Evolutionary conservation across 2,113 vertebrate genomes (phyloP).

Genomic region (Notothenia rossii): DNA sequence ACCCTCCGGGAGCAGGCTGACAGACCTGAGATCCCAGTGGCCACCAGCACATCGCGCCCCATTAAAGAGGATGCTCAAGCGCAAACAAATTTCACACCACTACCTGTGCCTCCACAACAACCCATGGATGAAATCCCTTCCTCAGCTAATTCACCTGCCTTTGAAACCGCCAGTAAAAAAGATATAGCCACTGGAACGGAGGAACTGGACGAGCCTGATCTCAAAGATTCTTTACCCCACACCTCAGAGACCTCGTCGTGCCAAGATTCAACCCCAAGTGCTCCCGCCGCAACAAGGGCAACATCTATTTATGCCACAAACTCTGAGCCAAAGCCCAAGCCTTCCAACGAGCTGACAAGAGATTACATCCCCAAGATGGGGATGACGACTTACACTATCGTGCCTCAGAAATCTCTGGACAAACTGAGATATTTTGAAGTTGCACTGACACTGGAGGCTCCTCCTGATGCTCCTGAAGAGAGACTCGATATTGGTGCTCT

Average conservation of each 20-base stretch:
- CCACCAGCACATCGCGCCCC: constrained; percentile 21
- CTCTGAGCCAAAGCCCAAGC: constrained; percentile 89
- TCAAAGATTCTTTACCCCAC: constrained; percentile 13
- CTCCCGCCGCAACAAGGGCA: constrained; percentile 63
- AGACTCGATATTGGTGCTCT: constrained; percentile 48
- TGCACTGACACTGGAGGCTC: constrained; percentile 83
- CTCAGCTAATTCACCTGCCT: background rate
- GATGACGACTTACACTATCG: constrained; percentile 97
- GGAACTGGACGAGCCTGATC: constrained; percentile 48
- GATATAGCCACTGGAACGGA: constrained; percentile 79
- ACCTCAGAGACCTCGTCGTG: constrained; percentile 37
- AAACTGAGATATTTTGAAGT: constrained; percentile 86
- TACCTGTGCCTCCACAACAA: constrained; percentile 31
- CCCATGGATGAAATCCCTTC: constrained; percentile 15
- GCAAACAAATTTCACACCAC: constrained; percentile 57
- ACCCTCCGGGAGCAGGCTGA: constrained; percentile 27
- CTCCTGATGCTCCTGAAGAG: constrained; percentile 46
- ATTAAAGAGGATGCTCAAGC: constrained; percentile 58
- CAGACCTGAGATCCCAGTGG: constrained; percentile 12
- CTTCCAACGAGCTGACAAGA: constrained; percentile 94
- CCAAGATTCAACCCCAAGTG: constrained; percentile 42
- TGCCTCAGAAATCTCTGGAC: constrained; percentile 91
- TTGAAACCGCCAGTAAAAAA: constrained; percentile 45
- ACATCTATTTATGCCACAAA: constrained; percentile 80
- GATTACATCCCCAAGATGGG: constrained; percentile 96